phyloP scores from a whole-genome alignment of 2,797 vertebrate genomes.

The Echeneis naucrates region DNA sequence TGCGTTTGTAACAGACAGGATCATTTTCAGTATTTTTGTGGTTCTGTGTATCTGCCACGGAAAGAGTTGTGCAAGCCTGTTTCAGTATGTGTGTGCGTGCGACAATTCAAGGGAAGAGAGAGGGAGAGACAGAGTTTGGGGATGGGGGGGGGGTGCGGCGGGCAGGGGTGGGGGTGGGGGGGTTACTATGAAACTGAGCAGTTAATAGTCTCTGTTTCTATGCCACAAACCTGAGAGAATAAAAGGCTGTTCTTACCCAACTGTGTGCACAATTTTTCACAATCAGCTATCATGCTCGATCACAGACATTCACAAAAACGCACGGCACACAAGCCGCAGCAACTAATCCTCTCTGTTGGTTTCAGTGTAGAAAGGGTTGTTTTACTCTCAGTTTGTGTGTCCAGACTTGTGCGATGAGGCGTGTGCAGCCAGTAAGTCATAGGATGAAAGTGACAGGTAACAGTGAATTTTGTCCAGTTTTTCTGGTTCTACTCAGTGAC shows the following conservation, averaged over 20 bases:
- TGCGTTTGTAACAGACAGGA: constrained; percentile 33
- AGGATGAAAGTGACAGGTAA: constrained; percentile 81
- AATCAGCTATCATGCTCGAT: constrained; percentile 42
- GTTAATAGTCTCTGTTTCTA: constrained; percentile 64
- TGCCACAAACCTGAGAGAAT: constrained; percentile 61
- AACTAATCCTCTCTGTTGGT: constrained; percentile 14
- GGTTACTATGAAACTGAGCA: constrained; percentile 57
- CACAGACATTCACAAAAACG: constrained; percentile 31
- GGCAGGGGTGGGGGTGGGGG: too few relatives aligned
- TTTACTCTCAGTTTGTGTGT: constrained; percentile 63
- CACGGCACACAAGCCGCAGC: constrained; percentile 21
- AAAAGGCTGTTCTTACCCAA: constrained; percentile 62
- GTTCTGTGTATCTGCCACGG: constrained; percentile 29
- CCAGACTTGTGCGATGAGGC: constrained; percentile 66
- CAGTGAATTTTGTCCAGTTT: constrained; percentile 80
- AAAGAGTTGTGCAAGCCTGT: constrained; percentile 58
- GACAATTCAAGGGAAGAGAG: not conserved
- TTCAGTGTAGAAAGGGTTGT: constrained; percentile 39
- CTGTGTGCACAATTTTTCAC: constrained; percentile 52
- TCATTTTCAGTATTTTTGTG: constrained; percentile 28
- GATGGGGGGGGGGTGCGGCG: too few relatives aligned
- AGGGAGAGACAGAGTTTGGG: not conserved
- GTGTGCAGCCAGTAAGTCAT: constrained; percentile 48
- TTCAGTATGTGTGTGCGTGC: constrained; percentile 42
- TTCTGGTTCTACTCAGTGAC: constrained; percentile 79